phyloP scores from a whole-genome alignment of 2,113 vertebrate genomes.

The Neodontobutis hainanensis region DNA sequence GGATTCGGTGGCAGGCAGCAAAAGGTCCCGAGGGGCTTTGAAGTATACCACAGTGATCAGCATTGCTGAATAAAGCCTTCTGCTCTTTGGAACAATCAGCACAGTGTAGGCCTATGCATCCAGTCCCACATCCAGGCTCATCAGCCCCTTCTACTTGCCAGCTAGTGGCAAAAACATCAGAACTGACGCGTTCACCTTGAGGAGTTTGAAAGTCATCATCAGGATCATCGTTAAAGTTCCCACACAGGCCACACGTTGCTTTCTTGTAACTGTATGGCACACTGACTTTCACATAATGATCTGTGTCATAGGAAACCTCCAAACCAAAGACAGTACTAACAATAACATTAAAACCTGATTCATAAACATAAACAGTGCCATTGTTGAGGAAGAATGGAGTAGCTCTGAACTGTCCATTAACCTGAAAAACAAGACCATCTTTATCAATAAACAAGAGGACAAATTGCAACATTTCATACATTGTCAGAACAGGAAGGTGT shows the following conservation, averaged over 20 bases:
- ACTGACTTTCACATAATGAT: conserved; percentile 47
- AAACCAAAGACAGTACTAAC: conserved; percentile 67
- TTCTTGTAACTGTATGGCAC: conserved; percentile 58
- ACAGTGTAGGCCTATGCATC: conserved; percentile 56
- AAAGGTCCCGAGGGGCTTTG: conserved; percentile 60
- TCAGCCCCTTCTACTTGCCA: conserved; percentile 46
- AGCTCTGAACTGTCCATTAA: conserved; percentile 53
- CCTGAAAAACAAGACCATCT: conserved; percentile 37
- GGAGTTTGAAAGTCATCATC: conserved; percentile 58
- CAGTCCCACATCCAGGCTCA: conserved; percentile 18
- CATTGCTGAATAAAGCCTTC: conserved; percentile 29
- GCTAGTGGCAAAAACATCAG: conserved; percentile 64
- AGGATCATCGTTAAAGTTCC: conserved; percentile 49
- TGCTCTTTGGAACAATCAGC: conserved; percentile 25
- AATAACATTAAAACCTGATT: conserved; percentile 57
- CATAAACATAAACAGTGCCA: conserved; percentile 47
- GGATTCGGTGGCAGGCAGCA: conserved; percentile 32
- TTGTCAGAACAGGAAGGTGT: no score
- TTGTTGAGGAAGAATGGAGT: conserved; percentile 54
- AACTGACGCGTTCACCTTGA: conserved; percentile 50
- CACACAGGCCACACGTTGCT: conserved; percentile 69
- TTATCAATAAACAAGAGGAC: no score
- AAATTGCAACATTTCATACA: no score
- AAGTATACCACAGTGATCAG: conserved; percentile 60
- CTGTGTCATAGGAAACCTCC: conserved; percentile 61